Conservation (phyloP, 2,797 vertebrate species). For the Pipistrellus kuhlii region DNA sequence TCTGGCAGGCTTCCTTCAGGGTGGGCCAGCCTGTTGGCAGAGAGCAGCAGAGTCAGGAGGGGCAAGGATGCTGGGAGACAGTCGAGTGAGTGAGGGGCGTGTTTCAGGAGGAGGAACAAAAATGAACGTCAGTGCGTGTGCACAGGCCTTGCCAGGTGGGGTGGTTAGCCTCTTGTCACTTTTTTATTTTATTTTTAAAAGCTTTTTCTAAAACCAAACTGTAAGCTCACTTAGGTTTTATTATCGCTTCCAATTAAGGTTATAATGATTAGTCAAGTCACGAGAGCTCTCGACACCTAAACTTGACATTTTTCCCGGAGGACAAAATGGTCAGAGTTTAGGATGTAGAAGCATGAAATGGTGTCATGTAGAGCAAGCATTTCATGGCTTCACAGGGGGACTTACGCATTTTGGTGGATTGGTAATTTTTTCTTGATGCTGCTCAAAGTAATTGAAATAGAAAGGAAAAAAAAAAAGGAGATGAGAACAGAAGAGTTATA, state of each 20-base stretch:
- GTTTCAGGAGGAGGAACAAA: constrained; percentile 70
- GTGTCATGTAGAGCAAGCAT: constrained; percentile 90
- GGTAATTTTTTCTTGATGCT: constrained; percentile 99
- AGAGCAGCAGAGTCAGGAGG: constrained; percentile 77
- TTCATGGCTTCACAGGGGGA: constrained; percentile 91
- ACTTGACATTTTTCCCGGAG: constrained; percentile 91
- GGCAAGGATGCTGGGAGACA: accelerated
- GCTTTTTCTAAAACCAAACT: constrained; percentile 84
- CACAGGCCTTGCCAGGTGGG: constrained; percentile 78
- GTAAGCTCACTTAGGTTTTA: constrained; percentile 79
- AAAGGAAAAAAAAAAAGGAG: constrained; percentile 91
- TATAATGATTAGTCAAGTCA: constrained; percentile 85
- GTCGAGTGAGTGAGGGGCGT: constrained; percentile 61
- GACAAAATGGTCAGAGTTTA: constrained; percentile 91
- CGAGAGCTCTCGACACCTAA: constrained; percentile 89
- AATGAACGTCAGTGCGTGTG: constrained; percentile 70
- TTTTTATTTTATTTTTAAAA: constrained; percentile 39
- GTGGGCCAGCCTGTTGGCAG: constrained; percentile 93
- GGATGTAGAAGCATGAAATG: constrained; percentile 93
- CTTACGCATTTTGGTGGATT: constrained; percentile 98
- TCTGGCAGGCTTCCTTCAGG: constrained; percentile 97
- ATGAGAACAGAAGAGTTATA: constrained; percentile 90
- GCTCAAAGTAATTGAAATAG: constrained; percentile 94
- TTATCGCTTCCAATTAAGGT: constrained; percentile 83
- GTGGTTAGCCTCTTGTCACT: constrained; percentile 6